Percentiles rank a stretch among this genome's conserved stretches.
Conservation (phyloP, 2,113 vertebrate species). For the Pandion haliaetus region DNA sequence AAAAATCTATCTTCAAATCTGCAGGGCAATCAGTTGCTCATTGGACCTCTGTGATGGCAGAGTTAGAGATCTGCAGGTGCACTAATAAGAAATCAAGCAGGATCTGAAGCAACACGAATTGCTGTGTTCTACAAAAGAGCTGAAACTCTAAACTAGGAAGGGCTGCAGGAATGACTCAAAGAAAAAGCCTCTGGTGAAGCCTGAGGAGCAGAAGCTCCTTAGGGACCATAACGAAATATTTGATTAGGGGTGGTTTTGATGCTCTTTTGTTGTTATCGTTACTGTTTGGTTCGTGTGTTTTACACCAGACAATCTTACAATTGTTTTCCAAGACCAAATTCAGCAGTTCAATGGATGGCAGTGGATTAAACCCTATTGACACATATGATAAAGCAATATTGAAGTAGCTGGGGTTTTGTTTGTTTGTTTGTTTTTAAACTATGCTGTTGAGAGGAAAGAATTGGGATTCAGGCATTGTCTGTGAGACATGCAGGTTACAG, state of each 20-base stretch:
- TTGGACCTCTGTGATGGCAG: background rate
- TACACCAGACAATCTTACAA: background rate
- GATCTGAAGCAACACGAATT: background rate
- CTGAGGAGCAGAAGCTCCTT: background rate
- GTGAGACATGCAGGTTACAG: background rate
- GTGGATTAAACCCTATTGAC: background rate
- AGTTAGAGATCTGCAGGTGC: conserved; percentile 3
- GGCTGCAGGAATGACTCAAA: background rate
- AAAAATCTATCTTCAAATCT: background rate
- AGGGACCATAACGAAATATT: background rate
- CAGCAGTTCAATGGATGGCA: background rate
- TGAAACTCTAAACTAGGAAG: background rate
- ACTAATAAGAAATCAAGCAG: background rate
- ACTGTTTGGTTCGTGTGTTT: background rate
- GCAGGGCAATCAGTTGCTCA: background rate
- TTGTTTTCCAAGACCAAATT: background rate
- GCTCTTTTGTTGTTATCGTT: background rate
- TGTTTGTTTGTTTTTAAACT: background rate
- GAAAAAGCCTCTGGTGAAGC: background rate
- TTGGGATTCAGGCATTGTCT: background rate
- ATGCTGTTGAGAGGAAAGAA: background rate
- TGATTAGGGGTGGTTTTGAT: background rate
- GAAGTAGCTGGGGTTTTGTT: background rate
- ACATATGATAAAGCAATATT: background rate
- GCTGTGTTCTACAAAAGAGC: background rate